Conservation (phyloP, 2,888 invertebrate genomes). For the Macaria liturata region DNA sequence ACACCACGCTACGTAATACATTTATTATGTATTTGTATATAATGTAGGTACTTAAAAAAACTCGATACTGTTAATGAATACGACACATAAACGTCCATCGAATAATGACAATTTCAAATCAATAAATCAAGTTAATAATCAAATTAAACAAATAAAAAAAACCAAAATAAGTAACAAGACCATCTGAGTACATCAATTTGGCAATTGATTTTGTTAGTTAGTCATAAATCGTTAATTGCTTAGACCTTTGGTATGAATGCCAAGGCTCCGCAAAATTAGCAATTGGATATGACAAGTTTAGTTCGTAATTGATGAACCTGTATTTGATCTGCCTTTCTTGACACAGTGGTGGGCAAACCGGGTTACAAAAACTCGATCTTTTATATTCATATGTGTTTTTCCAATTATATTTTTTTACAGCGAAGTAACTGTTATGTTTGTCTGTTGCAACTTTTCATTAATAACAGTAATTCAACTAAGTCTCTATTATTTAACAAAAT, state of each 20-base stretch:
- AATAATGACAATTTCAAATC: no score
- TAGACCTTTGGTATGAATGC: constrained; percentile 50
- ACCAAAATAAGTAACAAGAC: constrained; percentile 12
- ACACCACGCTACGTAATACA: no score
- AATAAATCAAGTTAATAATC: constrained; percentile 9
- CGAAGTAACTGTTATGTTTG: no score
- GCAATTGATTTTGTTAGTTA: constrained; percentile 33
- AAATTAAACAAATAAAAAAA: constrained; percentile 20
- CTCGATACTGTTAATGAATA: no score
- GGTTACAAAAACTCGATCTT: neutral
- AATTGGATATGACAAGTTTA: constrained; percentile 39
- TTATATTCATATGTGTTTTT: no score
- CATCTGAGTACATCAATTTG: constrained; percentile 28
- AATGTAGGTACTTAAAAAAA: no score
- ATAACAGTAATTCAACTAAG: no score
- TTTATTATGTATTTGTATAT: no score
- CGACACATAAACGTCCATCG: no score
- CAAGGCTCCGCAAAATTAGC: constrained; percentile 43
- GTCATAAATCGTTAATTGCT: constrained; percentile 43
- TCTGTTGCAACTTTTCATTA: no score
- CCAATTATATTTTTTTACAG: no score
- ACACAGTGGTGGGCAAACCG: neutral
- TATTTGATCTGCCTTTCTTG: constrained; percentile 22
- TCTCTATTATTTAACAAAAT: no score
- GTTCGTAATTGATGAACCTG: constrained; percentile 29